Conservation (phyloP, 2,888 invertebrate species). For the Trichopria drosophilae region DNA sequence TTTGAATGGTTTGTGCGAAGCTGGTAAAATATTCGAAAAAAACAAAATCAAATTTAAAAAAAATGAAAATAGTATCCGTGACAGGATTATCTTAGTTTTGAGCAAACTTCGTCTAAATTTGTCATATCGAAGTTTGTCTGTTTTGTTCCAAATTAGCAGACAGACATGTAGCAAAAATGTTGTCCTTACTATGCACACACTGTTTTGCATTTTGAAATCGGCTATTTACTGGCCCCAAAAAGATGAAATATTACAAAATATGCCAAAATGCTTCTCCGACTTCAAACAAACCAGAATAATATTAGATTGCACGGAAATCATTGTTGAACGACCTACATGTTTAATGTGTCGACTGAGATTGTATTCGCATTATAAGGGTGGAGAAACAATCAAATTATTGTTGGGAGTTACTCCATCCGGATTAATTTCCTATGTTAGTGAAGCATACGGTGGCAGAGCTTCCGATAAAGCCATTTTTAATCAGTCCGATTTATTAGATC, state of each 20-base stretch:
- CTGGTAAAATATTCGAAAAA: conserved; percentile 5
- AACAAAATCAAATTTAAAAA: background rate
- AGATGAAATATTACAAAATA: conserved; percentile 17
- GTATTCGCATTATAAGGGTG: background rate
- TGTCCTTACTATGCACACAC: conserved; percentile 4
- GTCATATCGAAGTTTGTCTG: conserved; percentile 15
- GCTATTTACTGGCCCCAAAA: conserved; percentile 21
- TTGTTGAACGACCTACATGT: conserved; percentile 22
- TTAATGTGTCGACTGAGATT: conserved; percentile 2
- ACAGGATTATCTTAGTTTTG: conserved; percentile 19
- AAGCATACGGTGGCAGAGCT: background rate
- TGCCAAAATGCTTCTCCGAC: conserved; percentile 16
- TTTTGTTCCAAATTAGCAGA: conserved; percentile 12
- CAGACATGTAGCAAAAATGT: conserved; percentile 8
- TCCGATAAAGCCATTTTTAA: conserved; percentile 8
- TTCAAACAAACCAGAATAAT: conserved; percentile 22
- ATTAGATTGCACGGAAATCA: conserved; percentile 17
- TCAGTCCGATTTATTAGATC: conserved; percentile 12
- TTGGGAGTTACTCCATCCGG: conserved; percentile 25
- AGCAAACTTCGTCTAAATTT: conserved; percentile 25
- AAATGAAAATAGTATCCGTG: background rate
- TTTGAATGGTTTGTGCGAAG: conserved; percentile 10
- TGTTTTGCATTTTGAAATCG: conserved; percentile 13
- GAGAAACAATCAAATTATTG: conserved; percentile 15
- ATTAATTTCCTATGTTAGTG: conserved; percentile 24